Base-by-base conservation (phyloP, 2,797 vertebrate genomes). In the Varecia variegata region DNA sequence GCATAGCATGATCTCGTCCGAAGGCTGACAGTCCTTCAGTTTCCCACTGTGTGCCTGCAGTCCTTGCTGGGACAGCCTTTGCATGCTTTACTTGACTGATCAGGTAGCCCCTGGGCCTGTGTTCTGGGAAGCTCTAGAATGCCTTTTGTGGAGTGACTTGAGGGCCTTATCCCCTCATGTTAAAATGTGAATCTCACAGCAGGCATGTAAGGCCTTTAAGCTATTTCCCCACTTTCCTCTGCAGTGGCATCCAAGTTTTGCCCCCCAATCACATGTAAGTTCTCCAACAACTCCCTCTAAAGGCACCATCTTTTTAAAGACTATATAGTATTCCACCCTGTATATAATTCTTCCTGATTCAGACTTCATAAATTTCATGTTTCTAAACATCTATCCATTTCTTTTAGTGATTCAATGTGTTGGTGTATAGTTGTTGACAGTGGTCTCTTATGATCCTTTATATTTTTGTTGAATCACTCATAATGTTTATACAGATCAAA, bases 11-110 rank as follows among this genome's bases (percentile, higher is more conserved):
- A 2, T 25, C 7, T 35, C 20, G 3, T 15, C 0, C 35, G 38
- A 27, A 73, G 12, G 14, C 11, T 56, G 71, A 32, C 9, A 43
- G 65, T 54, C 38, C 40, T 25, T 14, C 10, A 52, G 18, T 35
- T 88, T 6, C 43, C 32, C 27, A 2, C 1, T 27, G 1, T 35
- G 2, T 45, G 32, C 35, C n/a, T 1, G 0, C 5, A 74, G 7
- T 21, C 15, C 45, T 62, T 2, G 0, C 7, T 13, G 3, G 35
- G 21, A 2, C 0, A 70, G 47, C 40, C 5, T 65, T 38, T 68
- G 7, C 32, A 21, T 43, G 15, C 7, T 73, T 56, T 52, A 10
- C 17, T 35, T 25, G 27, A 43, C 3, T 43, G 40, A n/a, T 35
- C 30, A 40, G 11, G 11, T 27, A 14, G 45, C 8, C 30, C 14